Base-by-base conservation (phyloP, 1,140 invertebrate species). In the Cherax quadricarinatus region DNA sequence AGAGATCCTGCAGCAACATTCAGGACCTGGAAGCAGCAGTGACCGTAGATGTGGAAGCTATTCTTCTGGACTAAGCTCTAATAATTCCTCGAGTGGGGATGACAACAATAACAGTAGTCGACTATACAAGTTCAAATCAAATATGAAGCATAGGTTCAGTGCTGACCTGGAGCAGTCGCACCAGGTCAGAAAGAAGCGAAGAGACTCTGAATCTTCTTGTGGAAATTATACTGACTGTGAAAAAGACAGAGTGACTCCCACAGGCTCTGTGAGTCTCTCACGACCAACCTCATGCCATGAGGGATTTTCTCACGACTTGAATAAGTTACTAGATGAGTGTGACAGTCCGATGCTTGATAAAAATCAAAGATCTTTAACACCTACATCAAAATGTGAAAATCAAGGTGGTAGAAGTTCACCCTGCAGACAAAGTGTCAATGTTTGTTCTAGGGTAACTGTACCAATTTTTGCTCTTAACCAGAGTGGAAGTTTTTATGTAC, bases 61-160 rank as follows among this genome's bases (percentile, higher is more conserved):
- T 30, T 87, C 73, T 21, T 93, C 92, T 14, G 51, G 88, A 12
- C 49, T 92, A 78, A 92, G 93, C 75, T 93, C 94, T 57, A 89
- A 90, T 66, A 81, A 88, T 75, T 94, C 86, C 53, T 88, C 94
- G 4, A 92, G 88, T 62, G 88, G 92, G 60, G 80, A 90, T 83
- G 93, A 93, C 70, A 88, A 93, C 57, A 93, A 93, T 66, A 87
- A 78, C 70, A 90, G 70, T 51, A 91, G 83, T 83, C 92, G 88
- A 60, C 51, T 93, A 21, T 93, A 99, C 95, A 99, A 99, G 95
- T 99, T 98, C 95, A 99, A 99, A 95, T 98, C 98, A 94, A 98
- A 97, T 93, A 99, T 99, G 91, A 98, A 98, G 93, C 97, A 98
- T 94, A 96, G 98, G 80, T 99, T 99, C 94, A 93, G 93, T 83